A percentile compares a stretch with the other conserved stretches of the same genome.
Evolutionary conservation across 2,888 invertebrate genomes (phyloP).

Genomic region (Therioaphis trifolii): DNA sequence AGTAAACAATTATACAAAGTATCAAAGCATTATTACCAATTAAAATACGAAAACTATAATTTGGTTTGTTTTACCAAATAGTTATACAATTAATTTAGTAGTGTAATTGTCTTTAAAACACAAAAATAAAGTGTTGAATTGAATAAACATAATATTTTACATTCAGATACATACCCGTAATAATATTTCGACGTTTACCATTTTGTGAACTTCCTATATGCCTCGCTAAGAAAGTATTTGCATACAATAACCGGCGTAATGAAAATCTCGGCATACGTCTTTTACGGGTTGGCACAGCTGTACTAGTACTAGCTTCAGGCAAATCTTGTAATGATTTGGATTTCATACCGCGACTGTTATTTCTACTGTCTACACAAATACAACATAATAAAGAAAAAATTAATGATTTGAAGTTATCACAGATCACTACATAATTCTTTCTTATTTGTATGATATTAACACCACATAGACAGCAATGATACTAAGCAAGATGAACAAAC

Average conservation of each 20-base stretch:
- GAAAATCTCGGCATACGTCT: slow-evolving; percentile 71
- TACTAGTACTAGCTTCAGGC: slow-evolving; percentile 70
- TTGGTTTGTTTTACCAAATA: too few relatives aligned
- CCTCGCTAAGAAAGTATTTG: slow-evolving; percentile 69
- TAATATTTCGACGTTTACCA: slow-evolving; percentile 56
- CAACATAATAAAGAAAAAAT: slow-evolving; percentile 61
- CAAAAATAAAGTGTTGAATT: neutral
- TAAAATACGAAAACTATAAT: too few relatives aligned
- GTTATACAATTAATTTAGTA: neutral
- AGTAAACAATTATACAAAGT: too few relatives aligned
- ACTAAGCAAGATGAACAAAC: slow-evolving; percentile 55
- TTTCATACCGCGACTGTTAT: slow-evolving; percentile 47
- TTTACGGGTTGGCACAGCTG: slow-evolving; percentile 67
- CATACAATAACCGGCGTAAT: slow-evolving; percentile 76
- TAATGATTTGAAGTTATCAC: slow-evolving; percentile 37
- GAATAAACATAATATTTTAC: neutral
- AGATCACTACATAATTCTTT: slow-evolving; percentile 62
- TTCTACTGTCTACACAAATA: slow-evolving; percentile 46
- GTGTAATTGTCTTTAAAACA: neutral
- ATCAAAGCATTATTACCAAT: too few relatives aligned
- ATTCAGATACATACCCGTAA: slow-evolving; percentile 44
- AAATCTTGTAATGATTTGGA: slow-evolving; percentile 67
- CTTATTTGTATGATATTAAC: slow-evolving; percentile 41
- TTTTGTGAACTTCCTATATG: slow-evolving; percentile 55
- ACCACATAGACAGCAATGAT: slow-evolving; percentile 41